Conservation (phyloP, 2,888 invertebrate genomes). For the Cephus rjabovi region DNA sequence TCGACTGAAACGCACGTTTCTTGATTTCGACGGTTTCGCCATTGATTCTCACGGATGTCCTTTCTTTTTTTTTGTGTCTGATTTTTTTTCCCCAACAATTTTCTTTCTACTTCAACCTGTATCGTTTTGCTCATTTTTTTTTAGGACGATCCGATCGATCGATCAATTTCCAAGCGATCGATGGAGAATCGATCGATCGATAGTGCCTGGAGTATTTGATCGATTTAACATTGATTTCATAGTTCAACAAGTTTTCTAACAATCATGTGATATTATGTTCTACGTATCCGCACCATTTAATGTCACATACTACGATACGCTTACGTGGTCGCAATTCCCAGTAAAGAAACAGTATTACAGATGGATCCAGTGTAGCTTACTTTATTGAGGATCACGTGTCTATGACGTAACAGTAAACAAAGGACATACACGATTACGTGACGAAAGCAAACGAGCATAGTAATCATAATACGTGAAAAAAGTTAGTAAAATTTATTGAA, state of each 20-base stretch:
- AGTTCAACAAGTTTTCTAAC: neutral
- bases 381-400: neutral
- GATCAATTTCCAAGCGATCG: neutral
- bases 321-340: neutral
- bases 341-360: neutral
- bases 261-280: neutral
- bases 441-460: neutral
- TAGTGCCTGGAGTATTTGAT: neutral
- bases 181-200: neutral
- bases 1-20: constrained; percentile 10
- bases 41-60: constrained; percentile 8
- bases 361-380: neutral
- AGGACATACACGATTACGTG: neutral
- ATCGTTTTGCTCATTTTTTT: neutral
- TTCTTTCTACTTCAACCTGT: neutral
- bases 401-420: neutral
- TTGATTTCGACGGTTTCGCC: neutral
- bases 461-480: neutral
- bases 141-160: neutral
- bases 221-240: neutral
- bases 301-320: neutral
- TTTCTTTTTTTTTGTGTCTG: neutral
- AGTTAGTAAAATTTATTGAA: neutral
- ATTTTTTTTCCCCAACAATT: neutral
- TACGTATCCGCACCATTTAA: neutral